Evolutionary conservation across 64 coral and sea anemone species (phyloP), one percentile per base, ranked within the genome.

Genomic region (Cladopsammia gracilis): DNA sequence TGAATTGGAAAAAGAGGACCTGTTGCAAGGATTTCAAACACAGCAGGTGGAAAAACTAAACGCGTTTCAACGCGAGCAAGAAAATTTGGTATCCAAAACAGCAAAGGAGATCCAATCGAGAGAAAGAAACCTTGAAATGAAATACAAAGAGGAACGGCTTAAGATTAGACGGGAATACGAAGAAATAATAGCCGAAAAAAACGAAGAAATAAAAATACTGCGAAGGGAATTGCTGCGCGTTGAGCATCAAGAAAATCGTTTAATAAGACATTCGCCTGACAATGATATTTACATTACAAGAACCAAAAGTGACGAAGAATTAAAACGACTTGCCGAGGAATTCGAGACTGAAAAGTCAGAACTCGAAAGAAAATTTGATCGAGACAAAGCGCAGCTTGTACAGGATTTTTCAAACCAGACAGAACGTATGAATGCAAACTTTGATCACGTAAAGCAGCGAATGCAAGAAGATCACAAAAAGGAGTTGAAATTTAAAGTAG

Each of bases 311-410:
- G 48, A 59, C 57, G 66, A 89, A 59, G 54, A 76, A 49, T 77
- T 92, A 11, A 92, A 56, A 15, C 46, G n/a, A 10, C 52, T n/a
- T n/a, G 47, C 19, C 24, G 75, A 46, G 44, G 46, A 56, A 14
- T 92, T 96, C 72, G 18, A 93, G 22, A 77, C 18, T 7, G 88
- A 89, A 85, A 88, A 88, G 70, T 42, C 81, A 60, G 54, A 95
- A 73, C 14, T 83, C 66, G 90, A 85, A 58, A 81, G 90, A 49
- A 73, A 92, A 85, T 90, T 62, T 48, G 86, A 88, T 59, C 85
- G 83, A 51, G 90, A 93, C 68, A 96, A 92, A 75, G 95, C 95
- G 11, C 70, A 92, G 11, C 73, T 96, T 57, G 85, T 96, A 10
- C 78, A 92, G 34, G 67, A 73, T 50, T 67, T 96, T 54, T 45